phyloP scores from a whole-genome alignment of 1,140 invertebrate genomes.

The Euwallacea fornicatus region DNA sequence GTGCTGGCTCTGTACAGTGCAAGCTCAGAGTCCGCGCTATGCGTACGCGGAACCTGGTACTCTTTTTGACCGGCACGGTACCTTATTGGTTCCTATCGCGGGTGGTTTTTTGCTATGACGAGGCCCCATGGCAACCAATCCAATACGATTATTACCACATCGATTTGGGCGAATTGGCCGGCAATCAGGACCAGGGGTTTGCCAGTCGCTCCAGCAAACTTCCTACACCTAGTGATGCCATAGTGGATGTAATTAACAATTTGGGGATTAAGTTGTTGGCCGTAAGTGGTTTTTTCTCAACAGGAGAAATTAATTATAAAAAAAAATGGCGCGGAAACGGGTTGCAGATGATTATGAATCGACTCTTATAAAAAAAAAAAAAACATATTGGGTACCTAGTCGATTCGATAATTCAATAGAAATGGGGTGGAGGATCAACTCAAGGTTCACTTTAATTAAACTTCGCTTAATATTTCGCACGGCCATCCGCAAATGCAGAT shows the following conservation, averaged over 20 bases:
- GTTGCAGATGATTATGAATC: too few relatives aligned
- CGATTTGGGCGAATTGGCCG: slow-evolving; percentile 17
- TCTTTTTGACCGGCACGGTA: slow-evolving; percentile 11
- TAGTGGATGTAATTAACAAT: slow-evolving; percentile 77
- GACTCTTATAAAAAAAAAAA: too few relatives aligned
- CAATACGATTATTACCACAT: slow-evolving; percentile 26
- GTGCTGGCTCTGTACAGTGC: slow-evolving; percentile 14
- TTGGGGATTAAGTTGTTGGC: slow-evolving; percentile 70
- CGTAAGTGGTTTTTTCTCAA: slow-evolving; percentile 56
- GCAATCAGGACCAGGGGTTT: slow-evolving; percentile 11
- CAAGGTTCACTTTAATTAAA: neutral
- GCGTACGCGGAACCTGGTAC: slow-evolving; percentile 3
- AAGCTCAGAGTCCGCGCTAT: slow-evolving; percentile 24
- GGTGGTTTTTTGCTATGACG: slow-evolving; percentile 18
- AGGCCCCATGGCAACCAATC: slow-evolving; percentile 26
- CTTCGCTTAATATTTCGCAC: slow-evolving; percentile 16
- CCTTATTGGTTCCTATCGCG: slow-evolving; percentile 3
- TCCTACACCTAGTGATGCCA: slow-evolving; percentile 56
- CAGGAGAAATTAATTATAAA: too few relatives aligned
- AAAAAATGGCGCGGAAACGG: too few relatives aligned
- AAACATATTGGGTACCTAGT: too few relatives aligned
- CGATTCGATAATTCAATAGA: too few relatives aligned
- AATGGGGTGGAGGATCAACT: too few relatives aligned
- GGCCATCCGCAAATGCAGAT: slow-evolving; percentile 14
- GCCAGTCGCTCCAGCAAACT: slow-evolving; percentile 1